phyloP scores from a whole-genome alignment of 2,888 invertebrate genomes.

The Catocala sponsa region DNA sequence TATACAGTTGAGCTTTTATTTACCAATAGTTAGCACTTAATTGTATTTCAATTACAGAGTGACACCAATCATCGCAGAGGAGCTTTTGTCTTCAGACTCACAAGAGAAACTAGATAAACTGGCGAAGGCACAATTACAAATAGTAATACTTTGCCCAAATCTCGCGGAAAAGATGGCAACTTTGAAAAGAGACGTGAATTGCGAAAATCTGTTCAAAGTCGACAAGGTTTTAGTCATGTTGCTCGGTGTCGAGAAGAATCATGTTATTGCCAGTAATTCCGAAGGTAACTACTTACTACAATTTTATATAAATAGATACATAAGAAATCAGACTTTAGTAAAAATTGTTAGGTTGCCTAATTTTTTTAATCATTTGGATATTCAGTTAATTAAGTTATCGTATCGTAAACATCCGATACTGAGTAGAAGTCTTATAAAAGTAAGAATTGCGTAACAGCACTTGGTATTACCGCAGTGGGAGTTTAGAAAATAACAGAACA shows the following conservation, averaged over 20 bases:
- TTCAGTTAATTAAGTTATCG: no score
- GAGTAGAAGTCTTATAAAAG: no score
- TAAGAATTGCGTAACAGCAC: no score
- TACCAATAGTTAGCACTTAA: no score
- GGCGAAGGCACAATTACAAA: constrained; percentile 91
- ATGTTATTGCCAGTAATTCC: constrained; percentile 91
- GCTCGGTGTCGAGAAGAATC: constrained; percentile 92
- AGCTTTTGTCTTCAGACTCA: constrained; percentile 86
- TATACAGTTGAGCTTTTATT: no score
- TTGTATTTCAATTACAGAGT: constrained; percentile 86
- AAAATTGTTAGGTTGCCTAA: no score
- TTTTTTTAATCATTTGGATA: no score
- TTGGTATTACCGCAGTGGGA: no score
- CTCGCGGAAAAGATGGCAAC: constrained; percentile 89
- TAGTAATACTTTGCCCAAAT: constrained; percentile 93
- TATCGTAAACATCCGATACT: no score
- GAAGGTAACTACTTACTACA: constrained; percentile 80
- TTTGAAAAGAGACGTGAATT: constrained; percentile 83
- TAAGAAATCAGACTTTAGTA: no score
- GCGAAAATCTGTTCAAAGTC: constrained; percentile 89
- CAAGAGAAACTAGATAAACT: constrained; percentile 86
- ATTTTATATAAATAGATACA: background rate
- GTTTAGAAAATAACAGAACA: no score
- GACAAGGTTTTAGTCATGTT: constrained; percentile 94
- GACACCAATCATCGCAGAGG: constrained; percentile 92